Percentiles rank a stretch among this genome's conserved stretches.
Evolutionary conservation across 2,888 invertebrate species (phyloP).

Genomic region (Agrilus mali): DNA sequence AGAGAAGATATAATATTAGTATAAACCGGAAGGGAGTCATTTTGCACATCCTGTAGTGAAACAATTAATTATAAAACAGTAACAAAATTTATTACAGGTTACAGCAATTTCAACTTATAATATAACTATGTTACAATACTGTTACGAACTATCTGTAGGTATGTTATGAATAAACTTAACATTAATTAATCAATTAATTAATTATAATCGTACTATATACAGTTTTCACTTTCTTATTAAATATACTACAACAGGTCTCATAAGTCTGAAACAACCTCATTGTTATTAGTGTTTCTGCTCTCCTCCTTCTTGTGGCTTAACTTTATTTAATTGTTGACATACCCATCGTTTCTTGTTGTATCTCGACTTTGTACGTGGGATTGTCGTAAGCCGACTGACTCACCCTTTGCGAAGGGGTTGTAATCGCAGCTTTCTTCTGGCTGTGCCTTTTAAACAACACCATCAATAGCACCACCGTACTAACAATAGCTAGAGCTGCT

Average conservation of each 20-base stretch:
- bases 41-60: conserved; percentile 1
- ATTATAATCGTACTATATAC: conserved; percentile 10
- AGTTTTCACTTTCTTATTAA: conserved; percentile 8
- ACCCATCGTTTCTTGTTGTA: conserved; percentile 90
- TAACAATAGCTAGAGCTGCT: conserved; percentile 72
- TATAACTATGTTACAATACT: conserved; percentile 12
- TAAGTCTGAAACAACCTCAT: conserved; percentile 9
- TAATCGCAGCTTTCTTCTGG: conserved; percentile 65
- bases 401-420: conserved; percentile 57
- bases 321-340: conserved; percentile 22
- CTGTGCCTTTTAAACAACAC: conserved; percentile 63
- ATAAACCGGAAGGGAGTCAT: no score
- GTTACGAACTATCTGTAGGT: conserved; percentile 12
- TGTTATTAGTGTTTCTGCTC: not conserved
- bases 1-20: no score
- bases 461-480: conserved; percentile 65
- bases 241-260: conserved; percentile 7
- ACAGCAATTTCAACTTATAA: no score
- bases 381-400: conserved; percentile 85
- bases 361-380: conserved; percentile 87
- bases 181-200: conserved; percentile 6
- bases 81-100: conserved; percentile 17
- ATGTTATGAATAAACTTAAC: conserved; percentile 8
- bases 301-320: not conserved
- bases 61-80: conserved; percentile 10